Evolutionary conservation across 2,113 vertebrate genomes (phyloP).

Genomic region (Oncorhynchus kisutch): DNA sequence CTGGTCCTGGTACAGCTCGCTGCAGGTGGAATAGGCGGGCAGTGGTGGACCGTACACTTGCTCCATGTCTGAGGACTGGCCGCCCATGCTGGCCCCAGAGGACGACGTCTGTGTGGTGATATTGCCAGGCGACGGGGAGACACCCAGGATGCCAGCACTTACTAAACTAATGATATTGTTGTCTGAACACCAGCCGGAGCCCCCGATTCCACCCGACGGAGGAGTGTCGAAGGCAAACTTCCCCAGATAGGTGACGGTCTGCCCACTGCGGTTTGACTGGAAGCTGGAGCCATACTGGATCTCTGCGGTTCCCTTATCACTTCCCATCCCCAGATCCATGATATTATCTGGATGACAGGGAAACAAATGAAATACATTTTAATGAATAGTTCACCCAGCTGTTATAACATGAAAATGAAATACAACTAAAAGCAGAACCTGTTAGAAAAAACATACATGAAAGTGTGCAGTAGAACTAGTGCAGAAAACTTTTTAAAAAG

Average conservation of each 20-base stretch:
- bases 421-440: background rate
- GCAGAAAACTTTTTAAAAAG: constrained; percentile 13
- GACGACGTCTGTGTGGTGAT: constrained; percentile 88
- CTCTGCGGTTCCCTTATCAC: constrained; percentile 88
- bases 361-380: constrained; percentile 41
- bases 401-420: constrained; percentile 22
- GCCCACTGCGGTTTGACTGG: constrained; percentile 90
- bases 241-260: constrained; percentile 98
- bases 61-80: constrained; percentile 90
- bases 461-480: constrained; percentile 26
- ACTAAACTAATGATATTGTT: constrained; percentile 99
- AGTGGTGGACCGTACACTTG: constrained; percentile 88
- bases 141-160: constrained; percentile 94
- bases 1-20: constrained; percentile 94
- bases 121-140: constrained; percentile 87
- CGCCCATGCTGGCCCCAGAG: constrained; percentile 84
- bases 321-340: constrained; percentile 96
- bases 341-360: constrained; percentile 87
- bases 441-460: constrained; percentile 6
- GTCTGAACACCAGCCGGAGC: constrained; percentile 97
- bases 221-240: constrained; percentile 99
- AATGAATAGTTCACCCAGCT: constrained; percentile 39
- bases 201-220: constrained; percentile 73
- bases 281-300: constrained; percentile 92
- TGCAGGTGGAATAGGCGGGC: constrained; percentile 90